Conservation (phyloP, 2,113 vertebrate genomes). For the Malurus alboscapulatus region DNA sequence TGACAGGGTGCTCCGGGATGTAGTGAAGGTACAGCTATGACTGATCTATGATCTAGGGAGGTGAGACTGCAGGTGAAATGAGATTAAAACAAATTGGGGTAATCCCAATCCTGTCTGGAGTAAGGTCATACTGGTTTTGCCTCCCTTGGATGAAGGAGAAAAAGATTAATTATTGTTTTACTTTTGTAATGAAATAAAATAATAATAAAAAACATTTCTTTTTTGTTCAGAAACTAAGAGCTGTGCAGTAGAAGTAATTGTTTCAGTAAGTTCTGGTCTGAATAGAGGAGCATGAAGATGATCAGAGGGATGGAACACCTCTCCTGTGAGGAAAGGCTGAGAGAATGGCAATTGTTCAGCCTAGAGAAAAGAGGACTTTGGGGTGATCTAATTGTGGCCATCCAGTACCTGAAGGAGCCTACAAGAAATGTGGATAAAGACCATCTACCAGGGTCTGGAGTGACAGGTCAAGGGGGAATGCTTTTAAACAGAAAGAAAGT, state of each 20-base stretch:
- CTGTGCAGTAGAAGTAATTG: not conserved
- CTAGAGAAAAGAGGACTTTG: not conserved
- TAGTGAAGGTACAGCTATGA: accelerated
- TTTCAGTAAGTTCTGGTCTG: not conserved
- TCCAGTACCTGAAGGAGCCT: not conserved
- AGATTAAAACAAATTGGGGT: not conserved
- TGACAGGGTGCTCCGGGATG: not conserved
- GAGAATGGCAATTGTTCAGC: not conserved
- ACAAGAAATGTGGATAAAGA: too few species aligned
- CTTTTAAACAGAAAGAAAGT: not conserved
- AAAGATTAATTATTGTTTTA: not conserved
- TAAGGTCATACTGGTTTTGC: not conserved
- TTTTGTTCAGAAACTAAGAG: not conserved
- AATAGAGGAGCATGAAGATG: not conserved
- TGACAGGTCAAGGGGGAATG: not conserved
- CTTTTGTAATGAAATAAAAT: not conserved
- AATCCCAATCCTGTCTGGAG: not conserved
- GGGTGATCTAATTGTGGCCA: not conserved
- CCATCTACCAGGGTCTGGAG: not conserved
- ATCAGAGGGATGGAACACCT: not conserved
- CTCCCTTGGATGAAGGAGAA: not conserved
- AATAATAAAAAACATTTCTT: not conserved
- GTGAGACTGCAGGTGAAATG: not conserved
- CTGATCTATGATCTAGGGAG: not conserved
- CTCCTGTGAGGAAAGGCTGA: not conserved